Base-by-base conservation (phyloP, 1,140 invertebrate species). In the Maconellicoccus hirsutus region DNA sequence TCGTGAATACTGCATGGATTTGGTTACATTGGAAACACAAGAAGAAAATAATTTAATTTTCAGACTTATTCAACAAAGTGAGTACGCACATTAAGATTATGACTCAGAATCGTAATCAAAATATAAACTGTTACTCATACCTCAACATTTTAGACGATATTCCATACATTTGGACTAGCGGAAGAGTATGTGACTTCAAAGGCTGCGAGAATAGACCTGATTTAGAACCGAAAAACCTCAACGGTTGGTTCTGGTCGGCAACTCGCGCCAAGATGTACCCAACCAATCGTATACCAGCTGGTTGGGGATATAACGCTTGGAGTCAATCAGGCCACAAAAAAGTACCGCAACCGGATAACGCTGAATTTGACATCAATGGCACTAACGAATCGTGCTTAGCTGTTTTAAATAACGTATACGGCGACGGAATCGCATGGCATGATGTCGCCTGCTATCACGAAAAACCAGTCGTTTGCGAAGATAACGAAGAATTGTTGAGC, bases 161-260 rank as follows among this genome's bases (percentile, higher is more conserved):
- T n/a, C 90, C 91, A 0, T 93, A 93, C 83, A 94, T 94, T 75
- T 94, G 92, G 92, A 93, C 92, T 0, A 90, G 89, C 21, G 92
- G 92, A 52, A 86, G 92, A 74, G 84, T 94, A 29, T 95, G 92
- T 77, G 92, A 95, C 82, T 95, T 95, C 84, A 93, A 93, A 77
- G 92, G 92, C 59, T 95, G 92, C 79, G 90, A 92, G 78, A 87
- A 88, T 59, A 86, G 92, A 71, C 83, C 85, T 52, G 92, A 95
- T 78, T 82, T 95, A 52, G 90, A 93, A 78, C 92, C 92, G 33
- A 90, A 93, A 78, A 86, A 85, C 73, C 77, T 94, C 59, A 87
- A 87, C 76, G 92, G 92, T 6, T 95, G 92, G 92, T 95, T 95
- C 85, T 95, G 92, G 92, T 93, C 91, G 8, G 89, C 89, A 38